Evolutionary conservation across 1,140 invertebrate genomes (phyloP).

Genomic region (Hypothenemus hampei): DNA sequence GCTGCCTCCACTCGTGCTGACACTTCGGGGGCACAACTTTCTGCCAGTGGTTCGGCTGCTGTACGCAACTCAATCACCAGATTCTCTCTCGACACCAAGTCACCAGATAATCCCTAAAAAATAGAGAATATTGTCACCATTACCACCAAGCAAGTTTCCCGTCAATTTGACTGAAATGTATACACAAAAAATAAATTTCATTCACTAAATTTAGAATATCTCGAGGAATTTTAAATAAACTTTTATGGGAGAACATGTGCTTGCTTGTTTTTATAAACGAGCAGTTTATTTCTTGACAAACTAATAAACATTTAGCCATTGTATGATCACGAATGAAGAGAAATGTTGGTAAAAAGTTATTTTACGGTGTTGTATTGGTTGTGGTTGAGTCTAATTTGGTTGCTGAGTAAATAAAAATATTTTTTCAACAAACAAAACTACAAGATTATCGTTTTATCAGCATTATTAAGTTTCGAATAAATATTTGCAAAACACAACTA

Average conservation of each 20-base stretch:
- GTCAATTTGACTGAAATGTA: background rate
- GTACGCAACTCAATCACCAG: slow-evolving; percentile 63
- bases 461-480: too few species aligned
- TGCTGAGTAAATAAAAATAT: too few species aligned
- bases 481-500: too few species aligned
- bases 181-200: background rate
- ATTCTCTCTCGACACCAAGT: slow-evolving; percentile 61
- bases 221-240: background rate
- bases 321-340: too few species aligned
- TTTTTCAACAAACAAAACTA: too few species aligned
- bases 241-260: background rate
- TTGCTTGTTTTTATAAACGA: background rate
- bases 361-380: too few species aligned
- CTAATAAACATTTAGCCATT: too few species aligned
- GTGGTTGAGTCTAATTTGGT: too few species aligned
- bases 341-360: too few species aligned
- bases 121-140: background rate
- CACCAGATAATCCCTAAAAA: slow-evolving; percentile 49
- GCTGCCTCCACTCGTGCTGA: slow-evolving; percentile 63
- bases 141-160: background rate
- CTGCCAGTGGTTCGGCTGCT: slow-evolving; percentile 64
- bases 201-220: background rate
- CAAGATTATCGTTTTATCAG: too few species aligned
- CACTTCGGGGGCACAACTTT: slow-evolving; percentile 62
- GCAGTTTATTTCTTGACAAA: background rate